Evolutionary conservation across 2,113 vertebrate species (phyloP).

Genomic region (Odontophorus gujanensis): DNA sequence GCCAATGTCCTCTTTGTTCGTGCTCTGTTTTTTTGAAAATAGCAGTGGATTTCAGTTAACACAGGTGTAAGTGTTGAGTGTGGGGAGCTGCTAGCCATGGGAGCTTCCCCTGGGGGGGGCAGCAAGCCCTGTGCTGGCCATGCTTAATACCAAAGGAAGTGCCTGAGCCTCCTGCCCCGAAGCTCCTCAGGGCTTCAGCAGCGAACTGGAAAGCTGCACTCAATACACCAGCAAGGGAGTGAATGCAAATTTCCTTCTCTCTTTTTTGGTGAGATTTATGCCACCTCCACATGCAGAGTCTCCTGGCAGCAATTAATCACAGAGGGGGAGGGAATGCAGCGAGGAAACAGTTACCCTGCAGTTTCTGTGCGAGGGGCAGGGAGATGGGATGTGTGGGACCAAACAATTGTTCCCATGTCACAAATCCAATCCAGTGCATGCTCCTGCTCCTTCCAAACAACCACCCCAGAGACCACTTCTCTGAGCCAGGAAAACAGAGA

Average conservation of each 20-base stretch:
- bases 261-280: constrained; percentile 69
- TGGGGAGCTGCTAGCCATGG: background rate
- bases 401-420: background rate
- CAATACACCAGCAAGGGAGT: background rate
- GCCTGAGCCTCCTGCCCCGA: background rate
- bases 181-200: constrained; percentile 1
- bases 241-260: constrained; percentile 57
- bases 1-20: constrained; percentile 9
- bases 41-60: background rate
- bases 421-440: background rate
- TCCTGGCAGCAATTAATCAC: constrained; percentile 66
- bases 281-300: constrained; percentile 62
- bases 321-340: constrained; percentile 35
- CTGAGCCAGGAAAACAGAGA: background rate
- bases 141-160: background rate
- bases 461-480: background rate
- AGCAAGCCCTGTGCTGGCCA: background rate
- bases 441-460: background rate
- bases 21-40: background rate
- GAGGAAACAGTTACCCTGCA: background rate
- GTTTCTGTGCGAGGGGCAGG: background rate
- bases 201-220: constrained; percentile 27
- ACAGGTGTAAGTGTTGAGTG: background rate
- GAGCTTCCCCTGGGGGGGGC: background rate
- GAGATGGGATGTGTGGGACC: background rate